Evolutionary conservation across 2,888 invertebrate species (phyloP), one percentile per base, ranked within the genome.

Genomic region (Macaria liturata): DNA sequence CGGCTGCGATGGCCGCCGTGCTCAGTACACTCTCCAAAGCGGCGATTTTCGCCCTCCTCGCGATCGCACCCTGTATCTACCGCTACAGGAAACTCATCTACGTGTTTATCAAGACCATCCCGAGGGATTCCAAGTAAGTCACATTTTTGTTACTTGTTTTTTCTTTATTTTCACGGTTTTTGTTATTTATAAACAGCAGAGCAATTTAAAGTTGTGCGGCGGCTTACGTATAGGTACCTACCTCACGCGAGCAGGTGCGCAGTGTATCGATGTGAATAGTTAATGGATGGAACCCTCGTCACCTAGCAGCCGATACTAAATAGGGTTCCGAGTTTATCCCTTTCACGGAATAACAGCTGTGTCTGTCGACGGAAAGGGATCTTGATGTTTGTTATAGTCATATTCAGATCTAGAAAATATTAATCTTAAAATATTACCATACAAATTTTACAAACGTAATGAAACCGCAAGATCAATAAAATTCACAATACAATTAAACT

Each of bases 71-170:
- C 66, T 90, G 93, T 71, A 81, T 93, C 65, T 92, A 92, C 78
- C 87, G 90, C 68, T 92, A 93, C 78, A 91, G 93, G 75, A 91
- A 88, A 65, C 81, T 92, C 81, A 86, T 95, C 74, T 93, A 94
- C 79, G 93, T 95, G 68, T 88, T 95, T 65, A 86, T 92, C 83
- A 94, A 93, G 82, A 95, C 95, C 43, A 81, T 94, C 51, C 94
- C 94, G 32, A 90, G 95, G 76, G 95, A 95, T 84, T 65, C 92
- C 71, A 93, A 92, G 95, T 95, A 83, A 95, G 94, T 93, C 57
- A 31, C 30, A 3, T 48, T 43, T 4, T 37, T 37, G 34, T 37
- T 20, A 20, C 20, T 20, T 20, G 20, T 20, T 20, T 20, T 20
- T 20, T 20, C 20, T 20, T 20, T 20, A 20, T 20, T 2, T n/a